phyloP scores from a whole-genome alignment of 2,113 vertebrate genomes.

The Bombycilla garrulus region DNA sequence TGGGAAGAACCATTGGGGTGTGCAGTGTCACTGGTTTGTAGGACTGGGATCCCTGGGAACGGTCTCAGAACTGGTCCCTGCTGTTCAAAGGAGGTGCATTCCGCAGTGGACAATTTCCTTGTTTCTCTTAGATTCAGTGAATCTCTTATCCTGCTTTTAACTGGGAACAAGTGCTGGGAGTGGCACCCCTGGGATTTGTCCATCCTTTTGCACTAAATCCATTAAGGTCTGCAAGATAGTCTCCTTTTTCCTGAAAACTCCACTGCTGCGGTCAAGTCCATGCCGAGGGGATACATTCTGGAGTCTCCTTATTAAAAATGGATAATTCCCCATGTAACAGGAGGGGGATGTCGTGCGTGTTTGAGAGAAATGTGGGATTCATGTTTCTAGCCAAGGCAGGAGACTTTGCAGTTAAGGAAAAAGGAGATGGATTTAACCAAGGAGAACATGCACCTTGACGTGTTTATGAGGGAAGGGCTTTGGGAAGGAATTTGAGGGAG shows the following conservation, averaged over 20 bases:
- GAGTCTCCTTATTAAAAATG: not conserved
- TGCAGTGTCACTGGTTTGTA: not conserved
- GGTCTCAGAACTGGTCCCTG: not conserved
- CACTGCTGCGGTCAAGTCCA: rapidly evolving
- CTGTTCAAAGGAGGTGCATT: not conserved
- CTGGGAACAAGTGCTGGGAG: not conserved
- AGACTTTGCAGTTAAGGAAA: not conserved
- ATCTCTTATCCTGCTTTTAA: not conserved
- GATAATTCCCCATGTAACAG: not conserved
- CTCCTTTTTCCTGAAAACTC: not conserved
- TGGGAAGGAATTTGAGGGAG: not conserved
- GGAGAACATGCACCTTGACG: not conserved
- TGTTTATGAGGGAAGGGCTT: not conserved
- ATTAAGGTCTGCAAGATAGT: not conserved
- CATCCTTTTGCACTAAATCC: not conserved
- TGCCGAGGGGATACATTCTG: not conserved
- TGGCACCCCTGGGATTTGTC: not conserved
- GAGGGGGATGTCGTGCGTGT: not conserved
- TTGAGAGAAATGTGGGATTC: not conserved
- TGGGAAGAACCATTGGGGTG: not conserved
- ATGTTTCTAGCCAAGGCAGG: not conserved
- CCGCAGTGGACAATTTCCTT: not conserved
- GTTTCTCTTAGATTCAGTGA: not conserved
- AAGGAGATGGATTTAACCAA: not conserved
- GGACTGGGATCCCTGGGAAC: not conserved